phyloP scores from a whole-genome alignment of 92 coral and sea anemone species.

The Palythoa caribaeorum region DNA sequence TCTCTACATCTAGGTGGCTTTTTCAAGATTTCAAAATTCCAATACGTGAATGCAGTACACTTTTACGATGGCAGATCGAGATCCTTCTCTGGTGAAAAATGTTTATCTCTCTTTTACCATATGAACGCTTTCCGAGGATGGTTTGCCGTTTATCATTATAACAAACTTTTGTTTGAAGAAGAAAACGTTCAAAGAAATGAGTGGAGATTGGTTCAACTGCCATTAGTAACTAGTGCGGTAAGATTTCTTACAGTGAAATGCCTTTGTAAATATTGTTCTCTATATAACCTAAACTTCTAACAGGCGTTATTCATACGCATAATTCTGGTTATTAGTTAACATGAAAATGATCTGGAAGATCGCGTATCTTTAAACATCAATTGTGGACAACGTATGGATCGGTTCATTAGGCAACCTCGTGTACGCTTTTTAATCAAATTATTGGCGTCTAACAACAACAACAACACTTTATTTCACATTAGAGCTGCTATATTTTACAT shows the following conservation, averaged over 20 bases:
- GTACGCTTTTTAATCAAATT: too few species aligned
- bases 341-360: too few species aligned
- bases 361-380: too few species aligned
- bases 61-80: neutral
- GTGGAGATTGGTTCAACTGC: slow-evolving; percentile 20
- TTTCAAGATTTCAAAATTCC: neutral
- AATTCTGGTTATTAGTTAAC: too few species aligned
- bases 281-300: too few species aligned
- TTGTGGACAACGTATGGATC: too few species aligned
- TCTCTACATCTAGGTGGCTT: slow-evolving; percentile 4
- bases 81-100: neutral
- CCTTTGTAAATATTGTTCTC: neutral
- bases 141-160: neutral
- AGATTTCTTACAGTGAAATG: neutral
- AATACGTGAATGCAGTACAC: neutral
- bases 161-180: neutral
- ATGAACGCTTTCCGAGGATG: slow-evolving; percentile 5
- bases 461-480: too few species aligned
- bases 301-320: too few species aligned
- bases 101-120: slow-evolving; percentile 28
- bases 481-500: too few species aligned
- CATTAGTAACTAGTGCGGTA: neutral
- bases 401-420: too few species aligned
- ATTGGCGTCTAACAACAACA: too few species aligned
- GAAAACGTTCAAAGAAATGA: neutral